These are phyloP conservation scores for Arion vulgaris DNA, from an alignment of 1,140 invertebrate species.

Conservation along the genomic window DNA sequence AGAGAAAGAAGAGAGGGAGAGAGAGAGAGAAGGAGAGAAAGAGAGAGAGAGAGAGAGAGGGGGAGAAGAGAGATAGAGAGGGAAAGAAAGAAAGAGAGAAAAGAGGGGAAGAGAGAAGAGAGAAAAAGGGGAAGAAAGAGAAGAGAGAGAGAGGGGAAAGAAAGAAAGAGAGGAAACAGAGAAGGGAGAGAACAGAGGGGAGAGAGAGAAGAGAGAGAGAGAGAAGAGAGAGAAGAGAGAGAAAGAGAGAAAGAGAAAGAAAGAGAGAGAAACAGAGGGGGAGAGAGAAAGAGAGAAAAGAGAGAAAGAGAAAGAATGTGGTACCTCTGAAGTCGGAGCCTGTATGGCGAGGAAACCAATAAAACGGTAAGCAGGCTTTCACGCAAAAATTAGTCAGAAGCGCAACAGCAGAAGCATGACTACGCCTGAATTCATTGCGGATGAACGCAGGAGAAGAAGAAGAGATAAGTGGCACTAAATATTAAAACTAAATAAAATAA, in stretches of 20 bases:
- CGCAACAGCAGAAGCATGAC: too few species aligned
- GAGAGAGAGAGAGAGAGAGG: not conserved
- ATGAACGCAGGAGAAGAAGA: too few species aligned
- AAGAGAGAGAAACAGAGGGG: conserved; percentile 4
- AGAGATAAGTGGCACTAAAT: too few species aligned
- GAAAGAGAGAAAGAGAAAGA: not conserved
- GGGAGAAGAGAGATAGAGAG: not conserved
- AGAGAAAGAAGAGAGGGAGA: not conserved
- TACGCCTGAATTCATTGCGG: too few species aligned
- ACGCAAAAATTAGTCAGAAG: too few species aligned
- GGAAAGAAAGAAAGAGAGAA: not conserved
- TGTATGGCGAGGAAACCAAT: too few species aligned
- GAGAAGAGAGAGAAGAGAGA: not conserved
- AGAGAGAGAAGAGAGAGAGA: not conserved
- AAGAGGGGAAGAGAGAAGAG: not conserved
- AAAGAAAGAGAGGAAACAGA: not conserved
- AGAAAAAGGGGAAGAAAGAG: not conserved
- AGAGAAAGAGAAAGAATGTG: conserved; percentile 13
- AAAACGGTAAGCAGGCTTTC: too few species aligned
- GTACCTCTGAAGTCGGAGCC: too few species aligned
- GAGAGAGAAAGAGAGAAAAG: not conserved
- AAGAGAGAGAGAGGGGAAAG: conserved; percentile 3
- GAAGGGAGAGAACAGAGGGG: not conserved
- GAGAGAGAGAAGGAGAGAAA: too few species aligned
- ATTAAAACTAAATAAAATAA: too few species aligned